Conservation (phyloP, 2,888 invertebrate genomes). For the Drosophila limbata region DNA sequence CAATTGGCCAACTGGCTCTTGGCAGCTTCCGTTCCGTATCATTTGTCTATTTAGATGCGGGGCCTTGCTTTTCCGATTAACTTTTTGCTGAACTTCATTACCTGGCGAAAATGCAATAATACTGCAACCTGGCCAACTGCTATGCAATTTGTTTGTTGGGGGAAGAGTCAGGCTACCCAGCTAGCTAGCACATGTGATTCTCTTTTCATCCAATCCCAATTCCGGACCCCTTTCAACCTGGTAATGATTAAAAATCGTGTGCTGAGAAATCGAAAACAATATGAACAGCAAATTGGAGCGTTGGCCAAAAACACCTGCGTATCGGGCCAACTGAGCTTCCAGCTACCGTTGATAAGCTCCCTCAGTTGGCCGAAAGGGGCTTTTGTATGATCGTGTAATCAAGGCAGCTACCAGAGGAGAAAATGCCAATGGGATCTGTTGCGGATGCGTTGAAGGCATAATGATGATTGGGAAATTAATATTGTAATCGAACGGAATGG, state of each 20-base stretch:
- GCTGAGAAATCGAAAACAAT: constrained; percentile 69
- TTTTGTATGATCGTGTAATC: constrained; percentile 40
- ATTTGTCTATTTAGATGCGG: constrained; percentile 83
- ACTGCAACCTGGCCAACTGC: constrained; percentile 35
- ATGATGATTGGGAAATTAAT: constrained; percentile 72
- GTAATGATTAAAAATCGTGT: constrained; percentile 77
- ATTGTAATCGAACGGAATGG: constrained; percentile 35
- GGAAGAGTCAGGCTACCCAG: constrained; percentile 44
- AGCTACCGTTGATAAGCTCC: constrained; percentile 64
- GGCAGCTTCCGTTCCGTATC: constrained; percentile 84
- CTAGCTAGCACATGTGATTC: constrained; percentile 45
- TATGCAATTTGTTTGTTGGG: constrained; percentile 67
- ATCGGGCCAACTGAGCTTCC: constrained; percentile 23
- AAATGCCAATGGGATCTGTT: constrained; percentile 21
- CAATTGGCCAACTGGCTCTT: constrained; percentile 69
- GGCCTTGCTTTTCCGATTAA: constrained; percentile 81
- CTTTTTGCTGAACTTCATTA: constrained; percentile 82
- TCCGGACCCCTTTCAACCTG: constrained; percentile 18
- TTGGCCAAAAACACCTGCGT: constrained; percentile 74
- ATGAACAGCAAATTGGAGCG: constrained; percentile 75
- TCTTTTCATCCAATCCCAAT: constrained; percentile 13
- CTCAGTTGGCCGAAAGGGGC: constrained; percentile 42
- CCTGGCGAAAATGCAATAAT: constrained; percentile 77
- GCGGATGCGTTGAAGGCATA: constrained; percentile 39
- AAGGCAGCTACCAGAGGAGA: constrained; percentile 38